phyloP scores from a whole-genome alignment of 2,888 invertebrate genomes.

The Dendrolimus pini region DNA sequence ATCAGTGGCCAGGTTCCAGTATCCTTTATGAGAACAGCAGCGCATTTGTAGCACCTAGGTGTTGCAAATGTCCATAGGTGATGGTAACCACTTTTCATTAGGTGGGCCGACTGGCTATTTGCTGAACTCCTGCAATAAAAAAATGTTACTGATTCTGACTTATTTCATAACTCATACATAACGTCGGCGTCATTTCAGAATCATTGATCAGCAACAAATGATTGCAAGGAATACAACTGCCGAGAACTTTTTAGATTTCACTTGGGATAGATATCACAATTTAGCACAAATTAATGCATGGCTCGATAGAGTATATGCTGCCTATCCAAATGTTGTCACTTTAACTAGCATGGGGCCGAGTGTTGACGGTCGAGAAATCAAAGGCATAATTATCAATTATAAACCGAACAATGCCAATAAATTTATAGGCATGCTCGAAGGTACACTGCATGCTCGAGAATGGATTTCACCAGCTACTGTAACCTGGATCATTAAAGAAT shows the following conservation, averaged over 20 bases:
- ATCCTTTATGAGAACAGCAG: no score
- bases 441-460: slow-evolving; percentile 83
- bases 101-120: no score
- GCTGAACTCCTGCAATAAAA: no score
- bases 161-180: no score
- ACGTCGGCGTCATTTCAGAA: slow-evolving; percentile 38
- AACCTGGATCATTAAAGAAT: slow-evolving; percentile 81
- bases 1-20: no score
- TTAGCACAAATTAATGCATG: slow-evolving; percentile 78
- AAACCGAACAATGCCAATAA: slow-evolving; percentile 52
- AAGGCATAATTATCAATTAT: slow-evolving; percentile 68
- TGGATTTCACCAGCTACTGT: slow-evolving; percentile 82
- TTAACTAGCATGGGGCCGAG: slow-evolving; percentile 74
- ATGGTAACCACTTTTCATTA: no score
- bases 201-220: slow-evolving; percentile 60
- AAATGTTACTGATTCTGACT: no score
- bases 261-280: slow-evolving; percentile 78
- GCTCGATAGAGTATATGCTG: slow-evolving; percentile 67
- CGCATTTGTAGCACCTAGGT: no score
- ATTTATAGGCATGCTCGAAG: slow-evolving; percentile 73
- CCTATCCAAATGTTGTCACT: slow-evolving; percentile 66
- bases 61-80: no score
- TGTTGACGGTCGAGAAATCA: slow-evolving; percentile 78
- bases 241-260: slow-evolving; percentile 34
- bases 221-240: slow-evolving; percentile 17